Percentiles rank a stretch among this genome's conserved stretches.
These are phyloP conservation scores for Mohoua ochrocephala DNA, from an alignment of 2,113 vertebrate genomes.

Conservation along the genomic window DNA sequence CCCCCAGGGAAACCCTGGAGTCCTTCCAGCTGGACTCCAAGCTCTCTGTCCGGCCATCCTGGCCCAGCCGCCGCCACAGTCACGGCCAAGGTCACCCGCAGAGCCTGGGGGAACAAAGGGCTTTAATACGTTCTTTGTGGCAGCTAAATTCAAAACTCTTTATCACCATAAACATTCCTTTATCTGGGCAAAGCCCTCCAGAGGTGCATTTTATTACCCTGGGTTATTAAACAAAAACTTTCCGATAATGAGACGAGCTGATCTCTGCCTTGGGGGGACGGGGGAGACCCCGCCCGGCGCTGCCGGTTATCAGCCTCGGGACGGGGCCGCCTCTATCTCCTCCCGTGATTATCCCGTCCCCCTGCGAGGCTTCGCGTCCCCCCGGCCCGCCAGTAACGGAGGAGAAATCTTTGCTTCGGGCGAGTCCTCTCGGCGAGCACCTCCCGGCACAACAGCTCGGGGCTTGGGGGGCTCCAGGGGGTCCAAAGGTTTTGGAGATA, in stretches of 20 bases:
- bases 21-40: neutral
- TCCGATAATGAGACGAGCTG: neutral
- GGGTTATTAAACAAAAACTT: conserved; percentile 57
- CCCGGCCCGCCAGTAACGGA: neutral
- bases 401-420: neutral
- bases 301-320: conserved; percentile 1
- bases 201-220: conserved; percentile 48
- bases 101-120: neutral
- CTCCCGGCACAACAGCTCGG: neutral
- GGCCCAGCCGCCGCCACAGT: fast-evolving
- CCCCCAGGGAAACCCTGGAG: neutral
- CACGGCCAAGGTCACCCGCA: neutral
- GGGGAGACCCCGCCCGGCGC: neutral
- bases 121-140: neutral
- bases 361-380: neutral
- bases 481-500: neutral
- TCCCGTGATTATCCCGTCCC: neutral
- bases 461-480: neutral
- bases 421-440: neutral
- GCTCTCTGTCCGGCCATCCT: neutral
- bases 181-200: conserved; percentile 49
- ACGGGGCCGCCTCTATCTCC: neutral
- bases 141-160: conserved; percentile 31
- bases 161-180: conserved; percentile 35
- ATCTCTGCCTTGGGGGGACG: neutral